Evolutionary conservation across 2,888 invertebrate species (phyloP), one percentile per base, ranked within the genome.

Genomic region (Volucella bombylans): DNA sequence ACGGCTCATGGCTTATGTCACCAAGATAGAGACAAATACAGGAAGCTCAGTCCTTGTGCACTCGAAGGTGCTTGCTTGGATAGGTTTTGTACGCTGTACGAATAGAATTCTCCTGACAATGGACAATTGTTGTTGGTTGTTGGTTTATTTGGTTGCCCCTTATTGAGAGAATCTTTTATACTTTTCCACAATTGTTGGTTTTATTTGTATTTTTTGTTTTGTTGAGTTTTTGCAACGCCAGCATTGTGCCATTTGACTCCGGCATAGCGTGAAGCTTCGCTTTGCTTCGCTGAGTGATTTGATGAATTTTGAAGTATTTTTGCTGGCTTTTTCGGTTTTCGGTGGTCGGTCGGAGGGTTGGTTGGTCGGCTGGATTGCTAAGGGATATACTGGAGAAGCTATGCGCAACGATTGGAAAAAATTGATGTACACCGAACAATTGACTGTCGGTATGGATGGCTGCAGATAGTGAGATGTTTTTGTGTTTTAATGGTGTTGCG

Each of bases 381-480:
- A n/a, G 47, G 43, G 55, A 31, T 6, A 52, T 52, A 62, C 54
- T 55, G 67, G 18, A 79, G 41, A 69, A 69, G 69, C 57, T 72
- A 69, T 83, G 83, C 49, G 74, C 55, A 83, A 52, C 79, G 83
- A 83, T 67, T 83, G 83, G 79, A 83, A 83, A 83, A 74, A 73
- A 76, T 38, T 74, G 65, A 74, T 71, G 79, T 67, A 65, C 79
- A 43, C 61, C 67, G 71, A 74, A 74, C 74, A 83, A 83, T 83
- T 79, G 83, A 71, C 65, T 83, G 76, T 74, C 49, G 15, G 54
- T 76, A 69, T 61, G 78, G 79, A 79, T 69, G 79, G 74, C 59
- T 83, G 77, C 62, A 57, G 77, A 71, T 76, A 38, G 14, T 38
- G 61, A 55, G 72, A 72, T 77, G 14, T 62, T 74, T 52, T 9